A percentile compares a stretch with the other conserved stretches of the same genome.
Evolutionary conservation across 2,797 vertebrate genomes (phyloP).

Genomic region (Crotalus adamanteus): DNA sequence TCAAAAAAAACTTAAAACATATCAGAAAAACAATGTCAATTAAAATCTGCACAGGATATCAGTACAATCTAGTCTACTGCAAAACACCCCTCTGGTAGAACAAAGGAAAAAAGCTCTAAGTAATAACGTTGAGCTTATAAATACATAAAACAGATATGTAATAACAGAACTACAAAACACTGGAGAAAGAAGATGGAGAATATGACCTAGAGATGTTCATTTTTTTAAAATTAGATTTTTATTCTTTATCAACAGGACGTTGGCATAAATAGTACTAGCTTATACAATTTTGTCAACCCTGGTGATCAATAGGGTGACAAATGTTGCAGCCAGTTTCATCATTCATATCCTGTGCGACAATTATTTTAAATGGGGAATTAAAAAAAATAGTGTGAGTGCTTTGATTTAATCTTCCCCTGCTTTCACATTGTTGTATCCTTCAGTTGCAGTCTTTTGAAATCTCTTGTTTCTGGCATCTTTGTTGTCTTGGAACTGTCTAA

Average conservation of each 20-base stretch:
- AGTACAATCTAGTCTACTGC: not conserved
- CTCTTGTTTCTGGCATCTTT: conserved; percentile 39
- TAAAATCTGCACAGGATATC: not conserved
- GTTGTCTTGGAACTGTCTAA: conserved; percentile 24
- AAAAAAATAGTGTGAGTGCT: not conserved
- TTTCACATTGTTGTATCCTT: not conserved
- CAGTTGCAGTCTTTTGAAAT: not conserved
- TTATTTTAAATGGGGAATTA: not conserved
- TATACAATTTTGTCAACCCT: not conserved
- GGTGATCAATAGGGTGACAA: not conserved
- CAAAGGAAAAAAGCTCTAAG: not conserved
- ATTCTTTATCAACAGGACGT: not conserved
- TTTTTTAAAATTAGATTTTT: not conserved
- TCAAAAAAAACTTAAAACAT: not conserved
- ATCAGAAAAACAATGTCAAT: not conserved
- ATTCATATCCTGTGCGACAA: not conserved
- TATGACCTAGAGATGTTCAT: not conserved
- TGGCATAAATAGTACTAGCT: not conserved
- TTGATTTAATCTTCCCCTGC: not conserved
- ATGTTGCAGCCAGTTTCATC: not conserved
- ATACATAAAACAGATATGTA: not conserved
- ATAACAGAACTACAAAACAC: not conserved
- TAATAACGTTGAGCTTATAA: not conserved
- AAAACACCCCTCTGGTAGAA: not conserved
- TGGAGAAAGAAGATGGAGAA: too few species aligned